A percentile compares a stretch with the other conserved stretches of the same genome.
Evolutionary conservation across 2,113 vertebrate species (phyloP).

Genomic region (Pterophyllum scalare): DNA sequence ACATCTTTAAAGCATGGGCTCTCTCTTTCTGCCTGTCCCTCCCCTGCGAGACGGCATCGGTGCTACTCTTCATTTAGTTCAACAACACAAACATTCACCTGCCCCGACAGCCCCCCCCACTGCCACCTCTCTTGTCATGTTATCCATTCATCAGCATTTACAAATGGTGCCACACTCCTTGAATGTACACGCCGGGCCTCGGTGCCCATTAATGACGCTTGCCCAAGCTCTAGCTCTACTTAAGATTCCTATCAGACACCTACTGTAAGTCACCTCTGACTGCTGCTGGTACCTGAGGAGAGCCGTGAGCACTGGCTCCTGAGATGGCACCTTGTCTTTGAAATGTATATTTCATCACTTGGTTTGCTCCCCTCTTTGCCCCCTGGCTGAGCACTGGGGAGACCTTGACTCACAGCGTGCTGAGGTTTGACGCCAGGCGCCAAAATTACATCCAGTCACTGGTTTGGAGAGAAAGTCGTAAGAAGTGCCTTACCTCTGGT

Average conservation of each 20-base stretch:
- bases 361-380: constrained; percentile 15
- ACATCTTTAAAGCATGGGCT: constrained; percentile 78
- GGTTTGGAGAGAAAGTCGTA: background rate
- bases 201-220: constrained; percentile 50
- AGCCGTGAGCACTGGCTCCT: constrained; percentile 37
- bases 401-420: constrained; percentile 1
- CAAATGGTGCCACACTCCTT: constrained; percentile 33
- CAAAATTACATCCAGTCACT: background rate
- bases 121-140: constrained; percentile 21
- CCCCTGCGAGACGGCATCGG: background rate
- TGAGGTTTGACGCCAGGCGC: background rate
- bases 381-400: constrained; percentile 2
- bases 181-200: background rate
- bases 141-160: constrained; percentile 49
- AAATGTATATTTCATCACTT: constrained; percentile 71
- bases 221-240: constrained; percentile 19
- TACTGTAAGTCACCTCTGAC: constrained; percentile 71
- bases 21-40: constrained; percentile 21
- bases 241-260: constrained; percentile 63
- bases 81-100: constrained; percentile 68
- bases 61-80: constrained; percentile 73
- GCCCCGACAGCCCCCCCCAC: background rate
- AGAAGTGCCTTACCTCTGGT: constrained; percentile 82
- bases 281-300: constrained; percentile 39
- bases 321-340: constrained; percentile 47